Evolutionary conservation across 2,888 invertebrate genomes (phyloP), one percentile per base, ranked within the genome.

Genomic region (Agrochola lychnidis): DNA sequence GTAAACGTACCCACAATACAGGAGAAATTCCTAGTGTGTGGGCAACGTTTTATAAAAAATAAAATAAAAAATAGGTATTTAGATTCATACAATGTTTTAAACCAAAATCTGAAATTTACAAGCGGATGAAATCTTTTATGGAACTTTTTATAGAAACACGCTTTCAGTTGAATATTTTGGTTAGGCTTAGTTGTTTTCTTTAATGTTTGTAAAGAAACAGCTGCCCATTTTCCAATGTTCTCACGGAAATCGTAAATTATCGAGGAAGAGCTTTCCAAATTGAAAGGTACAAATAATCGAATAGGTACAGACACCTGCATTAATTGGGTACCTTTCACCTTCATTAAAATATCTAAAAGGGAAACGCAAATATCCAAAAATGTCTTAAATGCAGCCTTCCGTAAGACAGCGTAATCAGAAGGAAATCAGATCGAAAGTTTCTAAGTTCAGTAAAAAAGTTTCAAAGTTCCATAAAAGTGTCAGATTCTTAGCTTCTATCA

Each of bases 151-250:
- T 12, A 25, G 45, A 63, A 36, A 14, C 19, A 70, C n/a, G 9
- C 36, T n/a, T 63, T 61, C 36, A 59, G 53, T 59, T 51, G 12
- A 1, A 48, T 73, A 70, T 48, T 78, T 78, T 78, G 25, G 45
- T 67, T 25, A 59, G 16, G 42, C 25, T 48, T 74, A 40, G 40
- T 69, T 64, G 36, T 72, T 75, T 84, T 73, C 25, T 72, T 22
- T 25, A 64, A 73, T 51, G 64, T 76, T 85, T 74, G 59, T 25
- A 48, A 62, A 76, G 22, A 84, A 66, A 68, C 14, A 53, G 16
- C 30, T 61, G 9, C 12, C 25, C 76, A 72, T 72, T 73, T 78
- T 80, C 25, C 48, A 64, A 57, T 74, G 64, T 86, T 85, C 85
- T 63, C 81, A 87, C 85, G 67, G 25, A n/a, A 75, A 70, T 19